Evolutionary conservation across 2,888 invertebrate species (phyloP), one percentile per base, ranked within the genome.

Genomic region (Rhingia campestris): DNA sequence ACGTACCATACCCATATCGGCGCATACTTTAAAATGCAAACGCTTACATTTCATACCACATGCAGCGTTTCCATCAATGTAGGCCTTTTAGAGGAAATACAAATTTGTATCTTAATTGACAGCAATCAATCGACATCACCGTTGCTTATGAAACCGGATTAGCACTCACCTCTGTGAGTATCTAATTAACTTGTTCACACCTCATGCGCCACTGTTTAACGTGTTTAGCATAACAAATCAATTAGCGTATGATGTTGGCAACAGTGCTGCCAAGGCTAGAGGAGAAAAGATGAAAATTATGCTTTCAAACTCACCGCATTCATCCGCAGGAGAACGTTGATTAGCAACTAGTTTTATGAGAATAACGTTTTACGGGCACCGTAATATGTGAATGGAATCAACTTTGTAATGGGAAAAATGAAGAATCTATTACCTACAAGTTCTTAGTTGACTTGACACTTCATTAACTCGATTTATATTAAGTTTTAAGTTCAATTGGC

Each of bases 151-250:
- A 39, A 39, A 56, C 22, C 58, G 30, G n/a, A 9, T 41, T 30
- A 58, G 6, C 58, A 43, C 59, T 30, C 33, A 45, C 45, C 41
- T 22, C 37, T 51, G 4, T 39, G 6, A 12, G 12, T 30, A 51
- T 51, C 35, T 51, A 64, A 64, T 64, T 64, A 51, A 45, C 43
- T 56, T 2, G 14, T 22, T 56, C 56, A 45, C 67, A 67, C 67
- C 54, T 67, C 67, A 12, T 54, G 43, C 43, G 30, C 39, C 32
- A 14, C 9, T 41, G 33, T 10, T n/a, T 37, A n/a, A 14, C 67
- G 67, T 56, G 67, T 45, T 35, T 4, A 54, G 67, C 54, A 67
- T 67, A 45, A 9, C 30, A 67, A 56, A 67, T 45, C 54, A 67
- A 67, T 67, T 45, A 67, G 6, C 43, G 45, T 4, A 32, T 9